Evolutionary conservation across 1,140 invertebrate genomes (phyloP), one percentile per base, ranked within the genome.

Genomic region (Lethrus apterus): DNA sequence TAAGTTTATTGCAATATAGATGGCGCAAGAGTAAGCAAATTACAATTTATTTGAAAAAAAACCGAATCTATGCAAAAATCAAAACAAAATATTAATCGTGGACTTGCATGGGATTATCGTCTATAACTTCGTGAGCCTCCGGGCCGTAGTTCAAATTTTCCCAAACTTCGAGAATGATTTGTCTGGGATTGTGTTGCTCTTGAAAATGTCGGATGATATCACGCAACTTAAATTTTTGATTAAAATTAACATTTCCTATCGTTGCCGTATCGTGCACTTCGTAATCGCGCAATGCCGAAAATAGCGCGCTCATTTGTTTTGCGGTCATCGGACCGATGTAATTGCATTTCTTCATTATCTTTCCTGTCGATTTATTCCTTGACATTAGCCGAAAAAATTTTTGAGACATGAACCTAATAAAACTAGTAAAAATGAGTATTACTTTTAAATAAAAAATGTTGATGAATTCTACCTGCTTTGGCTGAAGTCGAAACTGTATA

Each of bases 331-430:
- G 46, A 14, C 46, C 46, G 5, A 30, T 21, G 15, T 48, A 48
- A 20, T 33, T 32, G 13, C 29, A 41, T 38, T 35, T 47, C 17
- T 48, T 48, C 35, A 48, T 48, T 24, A 33, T 21, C 8, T 30
- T 38, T 31, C 33, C 45, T 15, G 10, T 36, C 11, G 21, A 15
- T 3, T 46, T 18, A 13, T 29, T 11, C 20, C 32, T 33, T 3
- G 31, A 43, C 24, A 51, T 26, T 31, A 51, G 21, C 5, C 33
- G 32, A 29, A 51, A 51, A 26, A 51, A 51, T 35, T 45, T 44
- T 17, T 29, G 26, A 4, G 49, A 51, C 13, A 46, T 18, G 20
- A 51, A 51, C 11, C 44, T 42, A 17, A 3, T 38, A 34, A 36
- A 19, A 15, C 18, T 29, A 11, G 11, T 23, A 49, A 36, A 4